phyloP scores from a whole-genome alignment of 2,888 invertebrate species.

The Lamellibrachia satsuma region DNA sequence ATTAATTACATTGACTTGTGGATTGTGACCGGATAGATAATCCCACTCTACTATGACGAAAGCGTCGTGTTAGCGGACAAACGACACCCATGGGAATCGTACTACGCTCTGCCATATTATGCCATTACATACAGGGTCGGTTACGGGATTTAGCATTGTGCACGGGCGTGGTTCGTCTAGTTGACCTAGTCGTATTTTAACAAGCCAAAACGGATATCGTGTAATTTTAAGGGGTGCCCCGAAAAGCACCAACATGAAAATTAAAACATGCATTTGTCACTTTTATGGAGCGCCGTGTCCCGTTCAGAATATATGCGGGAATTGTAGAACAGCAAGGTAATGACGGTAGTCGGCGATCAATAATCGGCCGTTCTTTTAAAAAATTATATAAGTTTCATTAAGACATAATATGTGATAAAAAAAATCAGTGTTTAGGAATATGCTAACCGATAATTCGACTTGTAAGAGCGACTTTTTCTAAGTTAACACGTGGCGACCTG shows the following conservation, averaged over 20 bases:
- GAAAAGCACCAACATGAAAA: not conserved
- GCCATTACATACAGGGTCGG: not conserved
- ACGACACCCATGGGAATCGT: slow-evolving; percentile 9
- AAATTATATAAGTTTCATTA: not conserved
- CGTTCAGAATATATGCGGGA: not conserved
- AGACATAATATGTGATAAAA: not conserved
- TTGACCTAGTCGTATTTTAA: not conserved
- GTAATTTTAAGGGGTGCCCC: not conserved
- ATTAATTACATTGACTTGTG: not conserved
- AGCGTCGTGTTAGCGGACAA: not conserved
- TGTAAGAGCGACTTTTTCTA: no score
- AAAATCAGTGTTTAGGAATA: no score
- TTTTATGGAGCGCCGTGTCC: not conserved
- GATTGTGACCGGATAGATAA: not conserved
- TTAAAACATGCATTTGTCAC: not conserved
- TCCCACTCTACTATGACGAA: not conserved
- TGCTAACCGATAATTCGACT: no score
- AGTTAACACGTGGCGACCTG: no score
- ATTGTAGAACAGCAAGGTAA: not conserved
- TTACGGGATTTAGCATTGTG: not conserved
- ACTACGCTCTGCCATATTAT: not conserved
- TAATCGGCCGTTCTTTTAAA: not conserved
- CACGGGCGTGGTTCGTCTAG: not conserved
- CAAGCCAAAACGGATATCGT: not conserved
- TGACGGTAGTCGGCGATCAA: not conserved